Percentiles rank a stretch among this genome's conserved stretches.
Evolutionary conservation across 2,888 invertebrate genomes (phyloP).

Genomic region (Drosophila meridionalis): DNA sequence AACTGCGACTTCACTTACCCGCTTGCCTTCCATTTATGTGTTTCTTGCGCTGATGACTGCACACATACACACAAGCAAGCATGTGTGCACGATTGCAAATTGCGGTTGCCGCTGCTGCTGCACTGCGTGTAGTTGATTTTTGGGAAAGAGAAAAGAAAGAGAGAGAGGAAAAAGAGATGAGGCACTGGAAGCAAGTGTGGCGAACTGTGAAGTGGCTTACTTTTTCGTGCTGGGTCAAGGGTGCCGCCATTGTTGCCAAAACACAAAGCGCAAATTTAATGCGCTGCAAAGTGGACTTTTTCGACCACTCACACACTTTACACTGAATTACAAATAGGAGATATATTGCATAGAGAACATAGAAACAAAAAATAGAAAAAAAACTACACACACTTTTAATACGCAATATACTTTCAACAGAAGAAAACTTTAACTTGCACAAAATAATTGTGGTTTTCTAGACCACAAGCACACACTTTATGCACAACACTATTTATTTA

Average conservation of each 20-base stretch:
- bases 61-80: not conserved
- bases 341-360: conserved; percentile 7
- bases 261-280: conserved; percentile 52
- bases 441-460: not conserved
- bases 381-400: not conserved
- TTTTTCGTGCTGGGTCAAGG: conserved; percentile 26
- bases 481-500: not conserved
- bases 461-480: not conserved
- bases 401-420: not conserved
- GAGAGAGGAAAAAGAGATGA: not conserved
- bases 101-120: conserved; percentile 13
- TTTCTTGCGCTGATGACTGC: conserved; percentile 6
- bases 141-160: not conserved
- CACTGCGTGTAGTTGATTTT: conserved; percentile 34
- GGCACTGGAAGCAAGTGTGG: conserved; percentile 25
- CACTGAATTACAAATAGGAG: not conserved
- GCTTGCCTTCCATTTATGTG: not conserved
- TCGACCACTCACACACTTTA: conserved; percentile 27
- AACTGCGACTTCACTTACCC: conserved; percentile 15
- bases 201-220: conserved; percentile 56
- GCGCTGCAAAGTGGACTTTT: conserved; percentile 68
- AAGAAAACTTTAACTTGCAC: not conserved
- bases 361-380: not conserved
- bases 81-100: conserved; percentile 48
- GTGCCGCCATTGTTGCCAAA: conserved; percentile 55